These are phyloP conservation scores for Strix uralensis DNA, from an alignment of 2,113 vertebrate genomes.

Conservation along the genomic window DNA sequence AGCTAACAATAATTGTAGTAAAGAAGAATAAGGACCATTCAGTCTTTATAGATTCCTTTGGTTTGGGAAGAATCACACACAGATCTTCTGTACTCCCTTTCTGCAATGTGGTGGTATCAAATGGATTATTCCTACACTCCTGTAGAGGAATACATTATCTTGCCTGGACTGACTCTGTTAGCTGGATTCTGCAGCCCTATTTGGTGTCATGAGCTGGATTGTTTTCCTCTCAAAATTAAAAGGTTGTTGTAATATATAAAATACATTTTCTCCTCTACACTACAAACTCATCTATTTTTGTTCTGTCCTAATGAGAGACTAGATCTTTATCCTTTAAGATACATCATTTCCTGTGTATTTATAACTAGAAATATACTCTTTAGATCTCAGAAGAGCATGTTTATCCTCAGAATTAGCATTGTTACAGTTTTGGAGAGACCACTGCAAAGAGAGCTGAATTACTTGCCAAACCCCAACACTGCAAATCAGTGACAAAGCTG, in stretches of 20 bases:
- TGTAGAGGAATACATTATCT: not conserved
- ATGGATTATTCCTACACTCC: not conserved
- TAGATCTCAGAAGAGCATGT: not conserved
- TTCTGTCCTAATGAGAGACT: not conserved
- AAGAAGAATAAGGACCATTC: not conserved
- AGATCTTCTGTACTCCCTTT: not conserved
- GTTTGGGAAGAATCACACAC: not conserved
- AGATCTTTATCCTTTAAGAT: not conserved
- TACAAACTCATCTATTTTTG: not conserved
- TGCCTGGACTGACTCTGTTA: not conserved
- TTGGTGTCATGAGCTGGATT: not conserved
- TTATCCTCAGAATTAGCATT: conserved; percentile 1
- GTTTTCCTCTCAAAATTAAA: not conserved
- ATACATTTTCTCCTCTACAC: not conserved
- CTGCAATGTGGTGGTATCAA: not conserved
- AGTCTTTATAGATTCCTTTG: not conserved
- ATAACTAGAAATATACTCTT: not conserved
- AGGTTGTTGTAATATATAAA: conserved; percentile 30
- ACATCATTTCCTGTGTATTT: not conserved
- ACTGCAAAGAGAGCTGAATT: not conserved
- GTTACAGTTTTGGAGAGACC: not conserved
- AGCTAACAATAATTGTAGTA: not conserved
- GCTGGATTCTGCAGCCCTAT: not conserved
- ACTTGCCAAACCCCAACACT: not conserved
- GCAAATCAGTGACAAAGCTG: not conserved